Evolutionary conservation across 1,140 invertebrate species (phyloP), one percentile per base, ranked within the genome.

Genomic region (Plodia interpunctella): DNA sequence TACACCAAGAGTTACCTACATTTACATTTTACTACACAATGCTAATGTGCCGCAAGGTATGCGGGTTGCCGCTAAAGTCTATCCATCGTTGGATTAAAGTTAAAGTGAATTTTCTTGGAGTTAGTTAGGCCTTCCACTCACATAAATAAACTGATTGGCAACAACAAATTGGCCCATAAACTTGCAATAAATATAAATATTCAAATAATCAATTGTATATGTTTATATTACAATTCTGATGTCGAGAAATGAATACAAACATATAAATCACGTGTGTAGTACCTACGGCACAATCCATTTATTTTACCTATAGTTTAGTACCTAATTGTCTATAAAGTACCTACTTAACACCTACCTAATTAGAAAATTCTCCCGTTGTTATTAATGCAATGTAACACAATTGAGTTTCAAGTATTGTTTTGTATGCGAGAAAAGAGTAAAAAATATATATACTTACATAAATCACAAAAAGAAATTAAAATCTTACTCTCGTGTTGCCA

Each of bases 141-240:
- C 64, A 64, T n/a, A n/a, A n/a, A n/a, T n/a, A 64, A 68, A n/a
- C 13, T n/a, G 10, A 28, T 54, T 17, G 49, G 35, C 57, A 54
- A 32, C 49, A 59, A 59, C 53, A 63, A 63, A 68, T 63, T 55
- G 61, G 38, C 52, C 62, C 44, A 63, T 68, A 68, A 68, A 68
- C 61, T 60, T 59, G 62, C 59, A 60, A 63, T 61, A 28, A 63
- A 68, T 68, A n/a, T 63, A 68, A 68, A 63, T 35, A 63, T 61
- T 15, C n/a, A n/a, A n/a, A n/a, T n/a, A n/a, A n/a, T n/a, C n/a
- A n/a, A n/a, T n/a, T n/a, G n/a, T n/a, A n/a, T n/a, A n/a, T n/a
- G n/a, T n/a, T n/a, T n/a, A n/a, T n/a, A 32, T 60, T 55, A 63
- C 56, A 58, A 21, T 49, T 20, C 59, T 61, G 57, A 57, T 50